Base-by-base conservation (phyloP, 1,140 invertebrate genomes). In the Andrena cerasifolii region DNA sequence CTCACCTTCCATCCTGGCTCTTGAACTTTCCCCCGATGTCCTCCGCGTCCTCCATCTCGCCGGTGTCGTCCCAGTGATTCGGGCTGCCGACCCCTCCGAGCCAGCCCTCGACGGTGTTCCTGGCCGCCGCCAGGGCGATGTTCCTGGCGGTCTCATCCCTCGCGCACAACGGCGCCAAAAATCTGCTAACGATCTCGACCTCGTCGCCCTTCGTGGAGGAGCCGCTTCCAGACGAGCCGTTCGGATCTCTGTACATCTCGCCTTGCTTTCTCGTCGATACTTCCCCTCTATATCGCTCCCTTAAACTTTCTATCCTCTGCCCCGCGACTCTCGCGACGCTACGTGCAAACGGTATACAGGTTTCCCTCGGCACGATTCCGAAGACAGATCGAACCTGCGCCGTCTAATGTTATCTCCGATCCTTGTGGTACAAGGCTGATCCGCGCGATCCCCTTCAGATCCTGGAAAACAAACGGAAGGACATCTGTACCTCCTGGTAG, bases 101-200 rank as follows among this genome's bases (percentile, higher is more conserved):
- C 94, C 94, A 94, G 61, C 93, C 93, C 83, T 94, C 93, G 63
- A 94, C 93, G 33, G 93, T 94, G 65, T 91, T 94, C 76, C 93
- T 92, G 43, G 94, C 94, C 12, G 90, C 92, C 33, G 93, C 93
- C 82, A 94, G 82, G 12, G 93, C 94, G 59, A 94, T 90, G 85
- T 94, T 93, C 56, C 93, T 91, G 16, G 93, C 93, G 62, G 92
- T 86, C 66, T 92, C 93, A 86, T 94, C 93, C 24, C 93, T 89
- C 56, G 93, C 93, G 83, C 93, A 94, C 53, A 93, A 90, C 54
- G 93, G 93, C 78, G 93, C 90, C 80, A 93, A 90, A 82, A 94
- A 94, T 75, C 91, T 89, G 84, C 90, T 92, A 70, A 94, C 93
- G 70, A 94, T 86, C 77, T 94, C 93, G 61, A 93, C 90, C 73